Evolutionary conservation across 2,888 invertebrate species (phyloP).

Genomic region (Autographa pulchrina): DNA sequence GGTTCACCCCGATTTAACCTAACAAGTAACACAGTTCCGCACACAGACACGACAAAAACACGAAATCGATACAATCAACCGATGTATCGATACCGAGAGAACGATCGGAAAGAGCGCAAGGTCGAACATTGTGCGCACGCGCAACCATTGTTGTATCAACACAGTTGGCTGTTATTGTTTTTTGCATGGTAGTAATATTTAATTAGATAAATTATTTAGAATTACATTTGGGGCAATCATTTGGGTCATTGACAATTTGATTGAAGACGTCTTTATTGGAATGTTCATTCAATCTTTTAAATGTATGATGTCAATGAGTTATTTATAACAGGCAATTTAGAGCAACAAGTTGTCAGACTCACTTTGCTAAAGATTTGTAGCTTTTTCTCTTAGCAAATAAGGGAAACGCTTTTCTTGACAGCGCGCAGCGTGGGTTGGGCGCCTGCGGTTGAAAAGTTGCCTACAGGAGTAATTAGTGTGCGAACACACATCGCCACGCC

Average conservation of each 20-base stretch:
- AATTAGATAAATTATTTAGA: slow-evolving; percentile 55
- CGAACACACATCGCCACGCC: slow-evolving; percentile 65
- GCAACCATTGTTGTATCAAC: slow-evolving; percentile 68
- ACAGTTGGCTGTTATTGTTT: slow-evolving; percentile 62
- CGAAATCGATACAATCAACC: slow-evolving; percentile 54
- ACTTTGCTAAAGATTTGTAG: slow-evolving; percentile 34
- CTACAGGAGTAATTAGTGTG: slow-evolving; percentile 66
- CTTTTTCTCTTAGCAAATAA: slow-evolving; percentile 46
- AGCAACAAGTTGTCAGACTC: slow-evolving; percentile 18
- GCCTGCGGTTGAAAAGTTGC: slow-evolving; percentile 58
- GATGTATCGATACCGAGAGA: slow-evolving; percentile 45
- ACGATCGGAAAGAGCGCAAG: slow-evolving; percentile 76
- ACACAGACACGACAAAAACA: slow-evolving; percentile 45
- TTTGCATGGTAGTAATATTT: slow-evolving; percentile 53
- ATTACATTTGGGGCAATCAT: slow-evolving; percentile 44
- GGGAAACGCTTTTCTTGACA: slow-evolving; percentile 57
- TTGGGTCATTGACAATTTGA: slow-evolving; percentile 51
- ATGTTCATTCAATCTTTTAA: slow-evolving; percentile 15
- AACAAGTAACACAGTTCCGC: slow-evolving; percentile 48
- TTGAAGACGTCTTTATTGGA: slow-evolving; percentile 35
- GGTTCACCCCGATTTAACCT: slow-evolving; percentile 31
- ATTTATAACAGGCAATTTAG: background rate
- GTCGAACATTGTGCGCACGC: slow-evolving; percentile 70
- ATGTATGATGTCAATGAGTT: background rate
- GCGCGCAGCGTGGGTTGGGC: slow-evolving; percentile 41